A percentile compares a stretch with the other conserved stretches of the same genome.
Evolutionary conservation across 2,113 vertebrate species (phyloP).

Genomic region (Lipotes vexillifer): DNA sequence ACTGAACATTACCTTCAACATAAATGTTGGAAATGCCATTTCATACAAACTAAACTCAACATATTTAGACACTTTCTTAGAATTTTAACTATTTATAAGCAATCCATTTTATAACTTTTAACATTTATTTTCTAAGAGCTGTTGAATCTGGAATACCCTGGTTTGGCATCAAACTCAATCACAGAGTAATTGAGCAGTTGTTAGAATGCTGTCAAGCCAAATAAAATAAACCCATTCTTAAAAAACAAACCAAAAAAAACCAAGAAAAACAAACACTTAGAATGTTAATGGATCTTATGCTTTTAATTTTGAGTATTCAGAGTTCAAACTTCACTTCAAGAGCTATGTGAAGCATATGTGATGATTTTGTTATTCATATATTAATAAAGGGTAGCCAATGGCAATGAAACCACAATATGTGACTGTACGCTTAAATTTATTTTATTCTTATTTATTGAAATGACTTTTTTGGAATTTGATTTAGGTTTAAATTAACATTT

Average conservation of each 20-base stretch:
- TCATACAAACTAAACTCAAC: not conserved
- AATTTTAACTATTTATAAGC: not conserved
- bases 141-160: not conserved
- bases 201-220: not conserved
- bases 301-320: not conserved
- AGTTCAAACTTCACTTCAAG: not conserved
- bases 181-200: not conserved
- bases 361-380: not conserved
- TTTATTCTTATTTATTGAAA: not conserved
- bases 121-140: not conserved
- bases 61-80: not conserved
- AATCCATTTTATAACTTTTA: not conserved
- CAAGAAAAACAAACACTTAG: not conserved
- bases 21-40: not conserved
- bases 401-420: fast-evolving
- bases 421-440: not conserved
- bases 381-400: not conserved
- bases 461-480: not conserved
- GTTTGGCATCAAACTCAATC: not conserved
- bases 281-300: not conserved
- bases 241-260: not conserved
- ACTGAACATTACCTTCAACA: not conserved
- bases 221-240: not conserved
- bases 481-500: not conserved
- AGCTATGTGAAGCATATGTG: fast-evolving